Base-by-base conservation (phyloP, 2,888 invertebrate species). In the Oligia latruncula region DNA sequence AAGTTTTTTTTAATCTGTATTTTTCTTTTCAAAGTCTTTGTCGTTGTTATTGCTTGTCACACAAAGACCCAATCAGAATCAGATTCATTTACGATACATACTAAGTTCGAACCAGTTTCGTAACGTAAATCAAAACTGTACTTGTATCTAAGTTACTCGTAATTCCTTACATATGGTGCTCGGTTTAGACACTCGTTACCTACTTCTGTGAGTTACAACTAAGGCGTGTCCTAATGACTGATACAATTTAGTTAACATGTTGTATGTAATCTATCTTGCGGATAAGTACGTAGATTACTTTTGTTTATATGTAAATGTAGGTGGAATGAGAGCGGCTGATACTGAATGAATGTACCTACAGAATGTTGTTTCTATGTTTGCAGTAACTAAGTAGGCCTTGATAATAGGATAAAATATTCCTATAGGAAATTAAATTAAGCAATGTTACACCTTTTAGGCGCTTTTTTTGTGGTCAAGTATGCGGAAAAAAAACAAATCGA, bases 141-240 rank as follows among this genome's bases (percentile, higher is more conserved):
- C 55, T 75, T 46, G 75, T 74, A 81, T 68, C 75, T 72, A 66
- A 68, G 43, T 70, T 23, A 58, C 29, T 77, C 29, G 78, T 77
- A 90, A 89, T 80, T 79, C 72, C 81, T 77, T 84, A 82, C 82
- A 86, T 78, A 81, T 76, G 81, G 78, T 71, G 65, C 58, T 81
- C 66, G 65, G 65, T 78, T 81, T 68, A 72, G 77, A 83, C 79
- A 87, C 70, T 79, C 73, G 72, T 83, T 74, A 73, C 87, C 87
- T 82, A 90, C 81, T 83, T 87, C 66, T 83, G 77, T 87, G 78
- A 87, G 75, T 89, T 87, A 87, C 77, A 78, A 65, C 81, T 75
- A 80, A 88, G 88, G 88, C 77, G 90, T 84, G 90, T 78, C 77
- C 43, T 82, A 88, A 79, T 77, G 77, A 62, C 83, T 81, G 74